Evolutionary conservation across 2,113 vertebrate genomes (phyloP).

Genomic region (Camelus dromedarius): DNA sequence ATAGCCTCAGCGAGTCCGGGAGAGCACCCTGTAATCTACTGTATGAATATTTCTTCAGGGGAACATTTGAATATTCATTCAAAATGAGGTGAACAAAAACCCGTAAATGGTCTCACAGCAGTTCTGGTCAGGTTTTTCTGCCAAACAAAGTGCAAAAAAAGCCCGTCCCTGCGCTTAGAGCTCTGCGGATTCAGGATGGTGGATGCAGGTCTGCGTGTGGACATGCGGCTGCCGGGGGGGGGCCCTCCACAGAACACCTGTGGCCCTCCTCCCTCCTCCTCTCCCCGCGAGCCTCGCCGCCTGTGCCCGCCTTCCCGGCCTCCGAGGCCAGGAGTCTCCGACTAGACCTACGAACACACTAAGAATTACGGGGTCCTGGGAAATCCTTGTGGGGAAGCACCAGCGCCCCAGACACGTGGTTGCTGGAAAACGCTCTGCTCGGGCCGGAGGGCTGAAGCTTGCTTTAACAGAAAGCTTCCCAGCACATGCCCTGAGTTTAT

Average conservation of each 20-base stretch:
- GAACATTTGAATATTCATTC: background rate
- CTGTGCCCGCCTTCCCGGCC: background rate
- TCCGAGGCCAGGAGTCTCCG: background rate
- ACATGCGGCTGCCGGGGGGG: fast-evolving
- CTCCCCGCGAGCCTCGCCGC: background rate
- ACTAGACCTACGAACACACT: background rate
- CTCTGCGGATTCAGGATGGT: background rate
- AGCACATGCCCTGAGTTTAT: background rate
- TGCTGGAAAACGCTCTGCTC: background rate
- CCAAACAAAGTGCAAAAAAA: background rate
- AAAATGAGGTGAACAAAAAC: background rate
- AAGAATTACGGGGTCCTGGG: background rate
- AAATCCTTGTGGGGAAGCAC: background rate
- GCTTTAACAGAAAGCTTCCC: background rate
- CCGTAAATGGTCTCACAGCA: background rate
- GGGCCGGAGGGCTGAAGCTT: background rate
- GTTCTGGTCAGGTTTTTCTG: background rate
- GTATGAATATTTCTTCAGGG: background rate
- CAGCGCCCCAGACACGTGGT: no score
- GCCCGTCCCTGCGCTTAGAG: background rate
- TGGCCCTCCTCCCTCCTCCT: background rate
- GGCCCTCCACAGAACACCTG: background rate
- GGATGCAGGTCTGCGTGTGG: background rate
- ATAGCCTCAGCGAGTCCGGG: background rate
- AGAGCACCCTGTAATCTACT: background rate